These are phyloP conservation scores for Chaetogeoica ovagalla DNA, from an alignment of 2,888 invertebrate species.

Conservation along the genomic window DNA sequence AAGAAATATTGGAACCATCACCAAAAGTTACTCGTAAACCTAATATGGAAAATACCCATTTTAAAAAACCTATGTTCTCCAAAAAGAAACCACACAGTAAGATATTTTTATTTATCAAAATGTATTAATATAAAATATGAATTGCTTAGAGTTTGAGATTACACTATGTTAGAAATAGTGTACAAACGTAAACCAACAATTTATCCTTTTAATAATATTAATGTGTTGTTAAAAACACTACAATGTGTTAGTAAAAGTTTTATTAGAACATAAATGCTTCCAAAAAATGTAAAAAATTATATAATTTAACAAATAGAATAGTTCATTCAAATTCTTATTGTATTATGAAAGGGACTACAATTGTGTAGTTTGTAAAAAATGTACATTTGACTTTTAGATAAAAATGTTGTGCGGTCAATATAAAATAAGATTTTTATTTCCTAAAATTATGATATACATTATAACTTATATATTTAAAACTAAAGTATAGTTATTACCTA, in stretches of 20 bases:
- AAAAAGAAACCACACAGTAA: conserved; percentile 46
- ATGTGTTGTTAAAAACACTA: no score
- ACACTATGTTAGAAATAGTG: neutral
- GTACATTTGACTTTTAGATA: no score
- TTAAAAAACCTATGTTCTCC: conserved; percentile 36
- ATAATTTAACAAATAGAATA: neutral
- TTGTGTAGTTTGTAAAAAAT: neutral
- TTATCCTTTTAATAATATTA: neutral
- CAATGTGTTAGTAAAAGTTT: no score
- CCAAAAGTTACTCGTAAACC: conserved; percentile 44
- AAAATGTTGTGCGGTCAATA: no score
- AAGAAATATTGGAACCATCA: conserved; percentile 64
- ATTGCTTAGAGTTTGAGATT: neutral
- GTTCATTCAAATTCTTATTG: neutral
- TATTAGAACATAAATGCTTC: neutral
- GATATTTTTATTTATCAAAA: neutral
- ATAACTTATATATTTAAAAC: no score
- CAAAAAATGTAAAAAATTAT: neutral
- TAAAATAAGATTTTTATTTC: neutral
- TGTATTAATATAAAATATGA: neutral
- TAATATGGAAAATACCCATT: conserved; percentile 35
- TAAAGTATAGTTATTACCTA: no score
- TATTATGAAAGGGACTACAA: neutral
- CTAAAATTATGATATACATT: neutral
- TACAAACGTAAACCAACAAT: neutral